Conservation (phyloP, 2,888 invertebrate genomes). For the Helleia helle region DNA sequence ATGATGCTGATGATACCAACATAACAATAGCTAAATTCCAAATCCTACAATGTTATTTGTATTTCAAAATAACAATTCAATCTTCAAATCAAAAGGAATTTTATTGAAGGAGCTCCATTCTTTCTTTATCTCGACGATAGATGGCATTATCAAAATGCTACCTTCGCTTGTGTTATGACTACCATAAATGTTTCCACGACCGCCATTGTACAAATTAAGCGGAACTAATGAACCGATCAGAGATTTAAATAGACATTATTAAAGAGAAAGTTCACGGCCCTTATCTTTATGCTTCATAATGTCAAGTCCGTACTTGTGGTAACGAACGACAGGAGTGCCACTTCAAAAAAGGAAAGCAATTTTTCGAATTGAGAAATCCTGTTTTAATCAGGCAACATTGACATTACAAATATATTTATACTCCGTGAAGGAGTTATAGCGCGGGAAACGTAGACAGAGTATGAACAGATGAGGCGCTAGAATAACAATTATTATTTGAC, state of each 20-base stretch:
- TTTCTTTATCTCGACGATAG: too few relatives aligned
- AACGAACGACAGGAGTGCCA: constrained; percentile 23
- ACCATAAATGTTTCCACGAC: constrained; percentile 11
- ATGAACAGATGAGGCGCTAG: too few relatives aligned
- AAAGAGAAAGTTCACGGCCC: constrained; percentile 33
- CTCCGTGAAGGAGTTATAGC: too few relatives aligned
- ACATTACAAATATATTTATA: background rate
- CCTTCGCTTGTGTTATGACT: constrained; percentile 9
- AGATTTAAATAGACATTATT: constrained; percentile 23
- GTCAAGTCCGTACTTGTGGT: constrained; percentile 30
- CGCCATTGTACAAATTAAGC: constrained; percentile 34
- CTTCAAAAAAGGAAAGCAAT: constrained; percentile 4
- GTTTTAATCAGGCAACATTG: constrained; percentile 1
- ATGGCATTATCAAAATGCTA: constrained; percentile 1
- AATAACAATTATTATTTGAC: too few relatives aligned
- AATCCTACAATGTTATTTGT: too few relatives aligned
- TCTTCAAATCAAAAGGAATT: too few relatives aligned
- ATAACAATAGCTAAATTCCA: too few relatives aligned
- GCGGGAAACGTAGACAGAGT: too few relatives aligned
- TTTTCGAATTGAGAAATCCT: constrained; percentile 1
- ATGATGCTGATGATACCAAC: too few relatives aligned
- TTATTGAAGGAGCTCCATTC: too few relatives aligned
- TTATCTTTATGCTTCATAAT: constrained; percentile 20
- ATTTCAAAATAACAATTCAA: too few relatives aligned
- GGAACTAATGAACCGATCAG: constrained; percentile 19